Conservation (phyloP, 2,797 vertebrate species). For the Cryptoblepharus egeriae region DNA sequence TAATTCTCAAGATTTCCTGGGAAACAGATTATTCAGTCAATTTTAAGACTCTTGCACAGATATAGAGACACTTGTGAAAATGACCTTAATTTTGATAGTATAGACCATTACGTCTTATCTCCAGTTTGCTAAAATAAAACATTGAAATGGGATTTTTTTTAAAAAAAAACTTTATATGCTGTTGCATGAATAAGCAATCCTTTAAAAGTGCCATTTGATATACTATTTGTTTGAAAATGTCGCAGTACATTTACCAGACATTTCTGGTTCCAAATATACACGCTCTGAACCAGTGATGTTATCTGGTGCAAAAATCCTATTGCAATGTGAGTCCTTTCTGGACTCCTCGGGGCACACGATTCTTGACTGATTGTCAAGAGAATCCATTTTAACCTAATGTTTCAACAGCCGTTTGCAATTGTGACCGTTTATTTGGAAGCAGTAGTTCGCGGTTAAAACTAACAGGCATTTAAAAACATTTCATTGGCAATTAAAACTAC, state of each 20-base stretch:
- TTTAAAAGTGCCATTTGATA: conserved; percentile 15
- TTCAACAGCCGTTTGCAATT: conserved; percentile 15
- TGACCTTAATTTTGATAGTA: not conserved
- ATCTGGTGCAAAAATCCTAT: not conserved
- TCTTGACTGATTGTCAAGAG: not conserved
- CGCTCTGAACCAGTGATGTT: not conserved
- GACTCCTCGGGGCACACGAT: not conserved
- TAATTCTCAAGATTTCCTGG: not conserved
- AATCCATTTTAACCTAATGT: conserved; percentile 6
- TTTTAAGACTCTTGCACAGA: not conserved
- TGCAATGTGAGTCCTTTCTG: not conserved
- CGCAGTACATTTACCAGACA: conserved; percentile 12
- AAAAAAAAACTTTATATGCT: not conserved
- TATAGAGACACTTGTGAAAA: not conserved
- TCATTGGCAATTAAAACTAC: conserved; percentile 14
- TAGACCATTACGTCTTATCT: not conserved
- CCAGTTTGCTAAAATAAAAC: not conserved
- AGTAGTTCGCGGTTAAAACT: conserved; percentile 25
- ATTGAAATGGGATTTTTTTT: not conserved
- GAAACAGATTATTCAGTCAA: not conserved
- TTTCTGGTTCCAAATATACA: not conserved
- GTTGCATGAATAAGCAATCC: conserved; percentile 3
- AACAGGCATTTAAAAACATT: conserved; percentile 21
- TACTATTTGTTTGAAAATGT: conserved; percentile 10
- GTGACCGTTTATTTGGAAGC: conserved; percentile 19